Base-by-base conservation (phyloP, 2,888 invertebrate genomes). In the Megaustenia siamemsis region DNA sequence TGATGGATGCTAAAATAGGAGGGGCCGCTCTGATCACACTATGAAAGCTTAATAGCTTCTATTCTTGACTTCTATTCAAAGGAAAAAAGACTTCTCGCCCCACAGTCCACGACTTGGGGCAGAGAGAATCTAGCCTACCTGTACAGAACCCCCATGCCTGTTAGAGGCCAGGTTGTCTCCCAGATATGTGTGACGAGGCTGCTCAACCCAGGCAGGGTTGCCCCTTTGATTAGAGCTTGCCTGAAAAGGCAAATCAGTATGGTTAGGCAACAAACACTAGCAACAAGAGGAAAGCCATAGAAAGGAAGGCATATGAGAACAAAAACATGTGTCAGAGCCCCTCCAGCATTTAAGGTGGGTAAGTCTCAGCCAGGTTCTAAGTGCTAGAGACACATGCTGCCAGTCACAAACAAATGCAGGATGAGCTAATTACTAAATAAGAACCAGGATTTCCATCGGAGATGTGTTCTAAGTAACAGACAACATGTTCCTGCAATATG, bases 71-170 rank as follows among this genome's bases (percentile, higher is more conserved):
- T 40, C 40, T 71, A 71, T 40, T 56, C 69, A 21, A 40, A 69
- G 69, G 43, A 71, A 43, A 63, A 43, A 66, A 63, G 6, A 15
- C 15, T 45, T 60, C 77, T 60, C 38, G 43, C 68, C 73, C 60
- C 38, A 60, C 18, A 49, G 32, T n/a, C 0, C 43, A n/a, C 40
- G 76, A 63, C 69, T 38, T 43, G n/a, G 56, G 66, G 53, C 40
- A 32, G 75, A 63, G 78, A 84, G 66, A 78, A 79, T 63, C 38
- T 45, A 68, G 79, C 90, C 87, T 93, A 97, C 97, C 97, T 98
- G 98, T 92, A 98, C 98, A 93, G 98, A 98, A 95, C 98, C 98
- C 94, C 98, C 98, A 87, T 94, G 95, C 95, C 98, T 96, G 95
- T 98, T 98, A 91, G 98, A 98, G 92, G 98, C 97, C 86, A 94